These are phyloP conservation scores for Ceramica pisi DNA, from an alignment of 2,888 invertebrate genomes.

Conservation along the genomic window DNA sequence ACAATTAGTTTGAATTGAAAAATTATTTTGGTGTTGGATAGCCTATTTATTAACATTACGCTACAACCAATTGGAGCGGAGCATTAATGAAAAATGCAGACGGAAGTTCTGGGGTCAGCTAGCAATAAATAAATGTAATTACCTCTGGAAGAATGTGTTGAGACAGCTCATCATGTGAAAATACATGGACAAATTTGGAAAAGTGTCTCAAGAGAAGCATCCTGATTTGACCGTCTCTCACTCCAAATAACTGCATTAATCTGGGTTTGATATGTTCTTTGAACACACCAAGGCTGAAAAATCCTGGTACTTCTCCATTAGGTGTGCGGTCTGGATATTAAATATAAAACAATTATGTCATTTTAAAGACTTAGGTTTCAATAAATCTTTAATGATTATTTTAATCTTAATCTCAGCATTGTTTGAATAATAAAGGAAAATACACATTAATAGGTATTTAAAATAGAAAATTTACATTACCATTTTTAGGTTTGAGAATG, in stretches of 20 bases:
- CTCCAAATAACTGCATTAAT: constrained; percentile 95
- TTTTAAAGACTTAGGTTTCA: too few species aligned
- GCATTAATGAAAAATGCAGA: too few species aligned
- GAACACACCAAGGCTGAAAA: constrained; percentile 93
- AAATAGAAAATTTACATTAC: constrained; percentile 78
- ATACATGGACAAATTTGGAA: constrained; percentile 93
- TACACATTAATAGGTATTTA: too few species aligned
- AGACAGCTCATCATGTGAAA: constrained; percentile 94
- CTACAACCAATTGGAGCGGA: too few species aligned
- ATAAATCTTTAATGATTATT: background rate
- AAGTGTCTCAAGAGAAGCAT: constrained; percentile 95
- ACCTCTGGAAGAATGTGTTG: constrained; percentile 95
- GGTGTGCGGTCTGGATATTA: constrained; percentile 81
- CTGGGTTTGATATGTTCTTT: constrained; percentile 94
- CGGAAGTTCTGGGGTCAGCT: too few species aligned
- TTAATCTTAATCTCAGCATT: background rate
- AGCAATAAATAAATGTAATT: constrained; percentile 11
- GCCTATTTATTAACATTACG: too few species aligned
- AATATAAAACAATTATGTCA: constrained; percentile 8
- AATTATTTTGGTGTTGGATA: too few species aligned
- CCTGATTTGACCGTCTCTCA: constrained; percentile 95
- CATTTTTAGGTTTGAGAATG: constrained; percentile 93
- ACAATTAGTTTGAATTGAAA: too few species aligned
- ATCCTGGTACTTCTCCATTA: constrained; percentile 87
- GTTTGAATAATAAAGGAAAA: background rate